A percentile compares a stretch with the other conserved stretches of the same genome.
phyloP scores from a whole-genome alignment of 2,797 vertebrate species.

The Poecilia wingei region DNA sequence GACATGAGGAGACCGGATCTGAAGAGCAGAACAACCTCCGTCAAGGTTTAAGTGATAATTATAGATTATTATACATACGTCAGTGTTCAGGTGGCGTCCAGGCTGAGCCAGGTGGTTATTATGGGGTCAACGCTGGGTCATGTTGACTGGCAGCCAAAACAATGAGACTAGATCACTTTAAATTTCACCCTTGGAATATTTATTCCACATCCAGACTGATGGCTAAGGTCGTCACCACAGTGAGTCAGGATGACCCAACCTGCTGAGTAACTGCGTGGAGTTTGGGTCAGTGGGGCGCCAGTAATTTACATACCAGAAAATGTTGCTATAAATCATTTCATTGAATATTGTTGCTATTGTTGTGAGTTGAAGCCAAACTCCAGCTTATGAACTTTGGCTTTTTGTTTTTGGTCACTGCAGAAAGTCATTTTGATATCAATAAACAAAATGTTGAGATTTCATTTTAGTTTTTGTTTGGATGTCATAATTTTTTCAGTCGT shows the following conservation, averaged over 20 bases:
- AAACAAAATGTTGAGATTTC: too few relatives aligned
- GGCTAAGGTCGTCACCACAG: background rate
- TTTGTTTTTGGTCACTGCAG: background rate
- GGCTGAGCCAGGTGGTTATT: slow-evolving; percentile 37
- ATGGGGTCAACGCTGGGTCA: slow-evolving; percentile 29
- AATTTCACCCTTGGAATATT: slow-evolving; percentile 54
- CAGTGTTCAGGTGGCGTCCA: slow-evolving; percentile 32
- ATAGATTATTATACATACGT: slow-evolving; percentile 61
- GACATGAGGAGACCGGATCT: slow-evolving; percentile 41
- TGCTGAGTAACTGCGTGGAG: background rate
- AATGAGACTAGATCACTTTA: slow-evolving; percentile 46
- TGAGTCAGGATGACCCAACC: background rate
- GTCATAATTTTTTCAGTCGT: too few relatives aligned
- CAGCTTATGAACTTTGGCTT: background rate
- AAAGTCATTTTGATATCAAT: too few relatives aligned
- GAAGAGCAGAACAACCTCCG: slow-evolving; percentile 42
- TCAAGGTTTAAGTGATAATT: slow-evolving; percentile 66
- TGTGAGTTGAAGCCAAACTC: background rate
- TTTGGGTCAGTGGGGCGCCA: background rate
- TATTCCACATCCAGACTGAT: slow-evolving; percentile 14
- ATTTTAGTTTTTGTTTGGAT: too few relatives aligned
- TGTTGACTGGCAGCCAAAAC: slow-evolving; percentile 52
- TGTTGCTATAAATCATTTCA: too few relatives aligned
- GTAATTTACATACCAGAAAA: background rate
- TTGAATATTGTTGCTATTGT: too few relatives aligned